Conservation (phyloP, 1,140 invertebrate genomes). For the Heliconius hermathena region DNA sequence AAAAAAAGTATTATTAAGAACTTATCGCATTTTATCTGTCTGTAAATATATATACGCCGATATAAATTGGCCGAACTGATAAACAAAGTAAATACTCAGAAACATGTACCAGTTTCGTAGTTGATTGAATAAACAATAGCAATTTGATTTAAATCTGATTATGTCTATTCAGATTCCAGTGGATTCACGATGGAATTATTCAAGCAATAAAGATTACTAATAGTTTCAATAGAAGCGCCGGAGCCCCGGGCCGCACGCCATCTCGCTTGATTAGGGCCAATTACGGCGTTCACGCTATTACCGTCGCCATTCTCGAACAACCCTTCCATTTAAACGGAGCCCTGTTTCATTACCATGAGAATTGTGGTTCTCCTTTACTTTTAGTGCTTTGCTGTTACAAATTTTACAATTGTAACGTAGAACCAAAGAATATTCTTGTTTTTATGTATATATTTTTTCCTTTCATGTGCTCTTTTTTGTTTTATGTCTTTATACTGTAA, state of each 20-base stretch:
- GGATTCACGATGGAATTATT: slow-evolving; percentile 47
- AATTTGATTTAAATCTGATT: slow-evolving; percentile 28
- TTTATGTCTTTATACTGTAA: not conserved
- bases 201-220: slow-evolving; percentile 53
- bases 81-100: slow-evolving; percentile 10
- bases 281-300: slow-evolving; percentile 71
- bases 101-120: slow-evolving; percentile 10
- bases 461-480: not conserved
- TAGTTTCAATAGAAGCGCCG: slow-evolving; percentile 57
- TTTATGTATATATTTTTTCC: not conserved
- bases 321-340: slow-evolving; percentile 61
- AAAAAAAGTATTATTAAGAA: not conserved
- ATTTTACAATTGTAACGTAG: not conserved
- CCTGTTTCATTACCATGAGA: slow-evolving; percentile 54
- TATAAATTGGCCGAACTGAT: not conserved
- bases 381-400: slow-evolving; percentile 1
- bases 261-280: slow-evolving; percentile 73
- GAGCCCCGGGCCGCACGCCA: slow-evolving; percentile 54
- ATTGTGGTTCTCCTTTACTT: slow-evolving; percentile 30
- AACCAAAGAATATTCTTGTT: not conserved
- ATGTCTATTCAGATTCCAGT: slow-evolving; percentile 39
- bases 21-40: not conserved
- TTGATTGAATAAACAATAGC: slow-evolving; percentile 22
- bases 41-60: not conserved
- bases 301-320: slow-evolving; percentile 65